Conservation (phyloP, 2,113 vertebrate species). For the Mesocricetus auratus region DNA sequence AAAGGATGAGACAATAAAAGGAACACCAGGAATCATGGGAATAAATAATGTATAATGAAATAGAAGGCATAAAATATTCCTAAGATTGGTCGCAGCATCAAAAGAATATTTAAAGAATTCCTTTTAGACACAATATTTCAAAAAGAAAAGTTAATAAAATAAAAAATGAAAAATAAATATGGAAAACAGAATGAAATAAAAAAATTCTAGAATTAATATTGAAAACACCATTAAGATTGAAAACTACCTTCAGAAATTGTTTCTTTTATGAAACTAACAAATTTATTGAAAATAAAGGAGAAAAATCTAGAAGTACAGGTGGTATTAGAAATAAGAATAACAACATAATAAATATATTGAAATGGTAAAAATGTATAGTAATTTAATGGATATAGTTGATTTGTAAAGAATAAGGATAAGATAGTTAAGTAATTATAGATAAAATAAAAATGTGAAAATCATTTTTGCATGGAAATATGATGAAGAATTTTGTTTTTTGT, state of each 20-base stretch:
- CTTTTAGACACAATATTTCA: not conserved
- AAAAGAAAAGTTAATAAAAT: not conserved
- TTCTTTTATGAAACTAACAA: constrained; percentile 34
- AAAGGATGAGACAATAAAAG: not conserved
- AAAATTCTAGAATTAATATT: not conserved
- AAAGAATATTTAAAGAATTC: not conserved
- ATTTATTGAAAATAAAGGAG: not conserved
- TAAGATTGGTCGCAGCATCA: not conserved
- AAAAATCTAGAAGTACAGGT: not conserved
- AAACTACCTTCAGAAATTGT: not conserved
- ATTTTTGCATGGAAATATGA: not conserved
- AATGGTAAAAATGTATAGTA: not conserved
- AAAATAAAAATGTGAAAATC: not conserved
- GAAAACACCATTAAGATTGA: not conserved
- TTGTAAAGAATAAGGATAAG: constrained; percentile 11
- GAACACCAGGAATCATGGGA: not conserved
- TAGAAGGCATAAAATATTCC: not conserved
- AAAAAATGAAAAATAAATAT: constrained; percentile 1
- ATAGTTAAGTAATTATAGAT: not conserved
- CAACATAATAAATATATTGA: not conserved
- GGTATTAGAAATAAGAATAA: not conserved
- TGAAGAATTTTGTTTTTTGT: constrained; percentile 2
- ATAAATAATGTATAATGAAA: constrained; percentile 6
- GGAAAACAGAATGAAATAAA: not conserved
- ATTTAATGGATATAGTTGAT: not conserved